Percentiles rank a stretch among this genome's conserved stretches.
phyloP scores from a whole-genome alignment of 2,113 vertebrate species.

The Triplophysa rosa region DNA sequence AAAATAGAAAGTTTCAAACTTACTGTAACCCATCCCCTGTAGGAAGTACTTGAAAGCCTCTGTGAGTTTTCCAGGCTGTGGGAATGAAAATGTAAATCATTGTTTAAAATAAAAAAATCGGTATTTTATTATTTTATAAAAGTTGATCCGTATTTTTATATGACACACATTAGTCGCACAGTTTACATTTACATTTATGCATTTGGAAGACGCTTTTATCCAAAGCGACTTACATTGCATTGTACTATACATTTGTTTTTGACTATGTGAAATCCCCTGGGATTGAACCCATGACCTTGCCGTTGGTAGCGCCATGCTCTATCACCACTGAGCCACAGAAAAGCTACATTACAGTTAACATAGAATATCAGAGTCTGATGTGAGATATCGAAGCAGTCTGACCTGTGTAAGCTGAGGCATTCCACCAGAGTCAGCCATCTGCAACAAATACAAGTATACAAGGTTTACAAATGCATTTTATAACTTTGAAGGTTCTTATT shows the following conservation, averaged over 20 bases:
- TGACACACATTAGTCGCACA: neutral
- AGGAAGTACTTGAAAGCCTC: conserved; percentile 99
- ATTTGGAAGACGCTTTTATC: no score
- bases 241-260: no score
- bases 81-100: conserved; percentile 20
- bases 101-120: neutral
- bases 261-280: no score
- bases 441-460: conserved; percentile 36
- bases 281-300: no score
- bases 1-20: conserved; percentile 66
- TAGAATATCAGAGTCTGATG: neutral
- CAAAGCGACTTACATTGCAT: no score
- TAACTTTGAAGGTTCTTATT: neutral
- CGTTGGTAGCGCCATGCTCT: no score
- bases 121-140: neutral
- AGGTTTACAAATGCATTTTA: neutral
- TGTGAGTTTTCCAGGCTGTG: conserved; percentile 92
- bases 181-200: no score
- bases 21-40: conserved; percentile 99
- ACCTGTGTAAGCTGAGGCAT: conserved; percentile 98
- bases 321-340: no score
- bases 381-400: conserved; percentile 49
- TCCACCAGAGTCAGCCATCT: conserved; percentile 98
- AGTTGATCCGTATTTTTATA: neutral
- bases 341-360: no score